Evolutionary conservation across 2,888 invertebrate species (phyloP).

Genomic region (Auanema sp.): DNA sequence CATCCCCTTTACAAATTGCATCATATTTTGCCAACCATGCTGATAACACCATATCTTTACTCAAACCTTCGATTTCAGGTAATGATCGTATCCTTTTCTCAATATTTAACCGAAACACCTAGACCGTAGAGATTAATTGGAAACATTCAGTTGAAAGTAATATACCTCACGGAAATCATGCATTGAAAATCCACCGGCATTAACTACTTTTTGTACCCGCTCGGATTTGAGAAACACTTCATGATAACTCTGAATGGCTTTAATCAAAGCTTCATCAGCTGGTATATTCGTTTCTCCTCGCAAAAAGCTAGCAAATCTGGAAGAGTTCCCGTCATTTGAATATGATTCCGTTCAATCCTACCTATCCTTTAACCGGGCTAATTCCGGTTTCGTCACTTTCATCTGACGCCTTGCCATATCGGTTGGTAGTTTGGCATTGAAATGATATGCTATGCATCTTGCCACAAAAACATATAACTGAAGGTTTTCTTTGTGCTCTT

Average conservation of each 20-base stretch:
- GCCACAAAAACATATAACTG: slow-evolving; percentile 98
- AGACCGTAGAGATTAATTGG: background rate
- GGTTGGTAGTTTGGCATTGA: slow-evolving; percentile 90
- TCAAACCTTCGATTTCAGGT: slow-evolving; percentile 95
- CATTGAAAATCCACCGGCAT: slow-evolving; percentile 94
- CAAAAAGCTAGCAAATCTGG: slow-evolving; percentile 86
- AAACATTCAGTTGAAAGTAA: background rate
- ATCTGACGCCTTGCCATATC: slow-evolving; percentile 92
- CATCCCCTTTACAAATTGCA: slow-evolving; percentile 80
- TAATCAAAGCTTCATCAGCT: slow-evolving; percentile 96
- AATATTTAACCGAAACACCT: slow-evolving; percentile 86
- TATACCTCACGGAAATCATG: slow-evolving; percentile 88
- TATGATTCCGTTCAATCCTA: slow-evolving; percentile 11
- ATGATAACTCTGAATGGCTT: slow-evolving; percentile 88
- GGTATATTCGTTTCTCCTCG: slow-evolving; percentile 98
- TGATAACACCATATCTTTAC: slow-evolving; percentile 93
- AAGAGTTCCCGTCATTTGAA: background rate
- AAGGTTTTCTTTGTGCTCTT: slow-evolving; percentile 87
- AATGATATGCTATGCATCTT: slow-evolving; percentile 85
- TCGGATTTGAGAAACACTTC: slow-evolving; percentile 97
- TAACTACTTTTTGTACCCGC: slow-evolving; percentile 88
- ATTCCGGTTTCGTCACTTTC: slow-evolving; percentile 91
- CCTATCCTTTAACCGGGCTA: slow-evolving; percentile 56
- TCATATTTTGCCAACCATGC: slow-evolving; percentile 99
- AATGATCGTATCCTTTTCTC: slow-evolving; percentile 91